Base-by-base conservation (phyloP, 2,113 vertebrate genomes). In the Mesoclemmys tuberculata region DNA sequence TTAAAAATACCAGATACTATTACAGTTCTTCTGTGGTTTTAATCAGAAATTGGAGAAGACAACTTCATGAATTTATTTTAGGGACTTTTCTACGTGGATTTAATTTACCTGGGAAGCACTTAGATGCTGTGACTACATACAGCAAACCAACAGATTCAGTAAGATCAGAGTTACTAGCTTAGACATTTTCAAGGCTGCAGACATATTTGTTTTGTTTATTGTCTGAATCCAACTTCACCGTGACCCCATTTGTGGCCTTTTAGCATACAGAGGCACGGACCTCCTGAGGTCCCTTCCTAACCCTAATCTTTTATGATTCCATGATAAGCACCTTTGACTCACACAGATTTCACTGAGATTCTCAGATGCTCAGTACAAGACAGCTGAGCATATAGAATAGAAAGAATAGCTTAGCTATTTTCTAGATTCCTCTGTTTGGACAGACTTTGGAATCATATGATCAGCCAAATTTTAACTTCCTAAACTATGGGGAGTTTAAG, bases 1-100 rank as follows among this genome's bases (percentile, higher is more conserved):
- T 92, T 89, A 80, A 89, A 93, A 93, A 94, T 35, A 86, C 24
- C 52, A 10, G 14, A 18, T 24, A 93, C 56, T 80, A 91, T 58
- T 13, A 90, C 75, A 82, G 84, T 80, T 91, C 54, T 81, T 55
- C 10, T 48, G n/a, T 58, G 79, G 90, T 83, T 87, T 27, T 74
- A 6, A 88, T 74, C 19, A 54, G 0, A 54, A 64, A 80, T 87
- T 48, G 86, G 91, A 85, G 75, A 71, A 58, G 26, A 55, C 90
- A n/a, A n/a, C 82, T 0, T 1, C 10, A 13, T 5, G 3, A 79
- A 80, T 24, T 19, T 18, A n/a, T 94, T 87, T 92, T 52, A 89
- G 51, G 41, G 58, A 88, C 54, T 83, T 93, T 22, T 27, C 6
- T 54, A 16, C 0, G 18, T 5, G 27, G 77, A 55, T 1, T 41